phyloP scores from a whole-genome alignment of 2,888 invertebrate species.

The Drosophila paracracens region DNA sequence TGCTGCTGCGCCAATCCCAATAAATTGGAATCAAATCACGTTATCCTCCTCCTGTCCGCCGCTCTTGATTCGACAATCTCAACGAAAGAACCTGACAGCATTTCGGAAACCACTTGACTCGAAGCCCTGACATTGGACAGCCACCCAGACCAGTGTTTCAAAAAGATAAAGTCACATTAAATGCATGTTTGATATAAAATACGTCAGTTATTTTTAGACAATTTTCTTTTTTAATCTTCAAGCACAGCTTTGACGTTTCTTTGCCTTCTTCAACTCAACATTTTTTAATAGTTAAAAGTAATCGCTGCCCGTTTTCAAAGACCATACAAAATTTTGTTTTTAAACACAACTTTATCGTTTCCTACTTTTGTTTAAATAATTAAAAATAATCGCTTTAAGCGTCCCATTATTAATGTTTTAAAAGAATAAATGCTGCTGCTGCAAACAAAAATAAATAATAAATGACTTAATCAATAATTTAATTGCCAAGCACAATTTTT shows the following conservation, averaged over 20 bases:
- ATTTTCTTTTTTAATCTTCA: too few species aligned
- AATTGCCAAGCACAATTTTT: constrained; percentile 42
- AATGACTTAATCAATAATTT: constrained; percentile 51
- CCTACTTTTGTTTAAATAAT: not conserved
- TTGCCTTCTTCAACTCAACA: too few species aligned
- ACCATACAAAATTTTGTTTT: not conserved
- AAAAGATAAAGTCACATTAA: not conserved
- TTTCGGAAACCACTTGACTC: constrained; percentile 32
- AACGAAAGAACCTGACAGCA: constrained; percentile 21
- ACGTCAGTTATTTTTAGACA: not conserved
- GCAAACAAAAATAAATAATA: not conserved
- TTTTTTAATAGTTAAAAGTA: not conserved
- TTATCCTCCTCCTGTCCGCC: not conserved
- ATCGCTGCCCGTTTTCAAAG: not conserved
- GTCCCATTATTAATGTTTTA: not conserved
- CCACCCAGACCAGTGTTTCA: constrained; percentile 3
- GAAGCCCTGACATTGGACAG: constrained; percentile 10
- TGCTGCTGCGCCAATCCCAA: constrained; percentile 57
- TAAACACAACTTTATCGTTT: not conserved
- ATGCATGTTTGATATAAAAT: not conserved
- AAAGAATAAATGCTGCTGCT: not conserved
- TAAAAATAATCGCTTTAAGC: not conserved
- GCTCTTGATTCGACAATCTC: constrained; percentile 7
- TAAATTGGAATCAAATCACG: constrained; percentile 48
- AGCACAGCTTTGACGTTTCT: too few species aligned